A percentile compares a stretch with the other conserved stretches of the same genome.
Evolutionary conservation across 2,113 vertebrate species (phyloP).

Genomic region (Pomatostomus ruficeps): DNA sequence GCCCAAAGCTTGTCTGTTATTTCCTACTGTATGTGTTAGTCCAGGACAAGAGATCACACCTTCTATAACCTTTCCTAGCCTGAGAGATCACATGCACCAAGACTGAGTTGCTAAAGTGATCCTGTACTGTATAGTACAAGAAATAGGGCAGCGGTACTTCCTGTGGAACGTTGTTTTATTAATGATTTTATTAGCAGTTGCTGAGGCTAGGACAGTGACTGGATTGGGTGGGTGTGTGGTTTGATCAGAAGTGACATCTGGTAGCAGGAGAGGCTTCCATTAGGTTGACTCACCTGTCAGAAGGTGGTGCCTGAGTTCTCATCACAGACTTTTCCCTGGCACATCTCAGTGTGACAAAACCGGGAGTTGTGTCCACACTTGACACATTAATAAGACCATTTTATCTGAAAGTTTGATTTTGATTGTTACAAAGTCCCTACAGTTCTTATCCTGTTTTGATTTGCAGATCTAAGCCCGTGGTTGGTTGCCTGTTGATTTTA

Average conservation of each 20-base stretch:
- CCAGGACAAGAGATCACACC: background rate
- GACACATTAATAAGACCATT: fast-evolving
- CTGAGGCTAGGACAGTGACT: background rate
- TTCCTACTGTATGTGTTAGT: background rate
- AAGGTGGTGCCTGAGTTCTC: background rate
- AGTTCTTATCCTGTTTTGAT: background rate
- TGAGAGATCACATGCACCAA: background rate
- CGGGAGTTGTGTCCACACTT: background rate
- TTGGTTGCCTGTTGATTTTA: background rate
- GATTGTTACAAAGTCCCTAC: background rate
- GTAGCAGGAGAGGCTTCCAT: background rate
- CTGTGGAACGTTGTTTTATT: background rate
- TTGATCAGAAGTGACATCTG: background rate
- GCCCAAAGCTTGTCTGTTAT: background rate
- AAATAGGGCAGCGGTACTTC: background rate
- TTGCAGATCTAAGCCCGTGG: background rate
- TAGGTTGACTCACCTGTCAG: background rate
- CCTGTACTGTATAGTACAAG: background rate
- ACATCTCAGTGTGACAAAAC: fast-evolving
- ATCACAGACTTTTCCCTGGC: background rate
- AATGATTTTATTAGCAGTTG: background rate
- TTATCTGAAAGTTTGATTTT: background rate
- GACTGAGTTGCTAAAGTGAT: background rate
- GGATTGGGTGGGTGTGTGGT: background rate
- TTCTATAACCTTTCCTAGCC: background rate